Base-by-base conservation (phyloP, 2,797 vertebrate species). In the Meda fulgida region DNA sequence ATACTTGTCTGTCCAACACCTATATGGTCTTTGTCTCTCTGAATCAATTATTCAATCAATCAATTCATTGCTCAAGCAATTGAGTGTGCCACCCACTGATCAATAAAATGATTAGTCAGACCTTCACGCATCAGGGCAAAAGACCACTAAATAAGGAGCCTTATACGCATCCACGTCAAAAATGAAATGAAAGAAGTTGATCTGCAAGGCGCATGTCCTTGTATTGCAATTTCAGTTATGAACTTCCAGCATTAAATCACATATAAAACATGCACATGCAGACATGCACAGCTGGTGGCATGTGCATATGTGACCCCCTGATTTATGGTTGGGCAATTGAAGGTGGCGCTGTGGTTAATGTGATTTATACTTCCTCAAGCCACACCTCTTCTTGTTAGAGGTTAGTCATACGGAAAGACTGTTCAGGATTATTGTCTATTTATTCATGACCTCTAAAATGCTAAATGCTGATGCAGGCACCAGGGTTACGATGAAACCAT, bases 311-410 rank as follows among this genome's bases (percentile, higher is more conserved):
- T 55, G 55, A 86, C 21, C 26, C 38, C 9, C 26, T 73, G 60
- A 86, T 86, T 84, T 55, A 84, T 69, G 18, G 71, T n/a, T 1
- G 51, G 36, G 36, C 58, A 70, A 80, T 48, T 66, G 70, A 55
- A 70, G 70, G 80, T 66, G 65, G 69, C 9, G 48, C 38, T 75
- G 66, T 70, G 78, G 23, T 84, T 84, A 36, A 65, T 63, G 53
- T 80, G 60, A 84, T 87, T 87, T 84, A 80, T 87, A 38, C 34
- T 71, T 70, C 31, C 53, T 43, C 9, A 7, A 36, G 23, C 38
- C 43, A 51, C 79, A 36, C 85, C 73, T 63, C 67, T 86, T 67
- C 77, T 65, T 21, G 63, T 80, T 84, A 77, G 70, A 46, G 72
- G 48, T 66, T 75, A 78, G 55, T 31, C 69, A 66, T 72, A 66